Base-by-base conservation (phyloP, 2,797 vertebrate species). In the Danio aesculapii region DNA sequence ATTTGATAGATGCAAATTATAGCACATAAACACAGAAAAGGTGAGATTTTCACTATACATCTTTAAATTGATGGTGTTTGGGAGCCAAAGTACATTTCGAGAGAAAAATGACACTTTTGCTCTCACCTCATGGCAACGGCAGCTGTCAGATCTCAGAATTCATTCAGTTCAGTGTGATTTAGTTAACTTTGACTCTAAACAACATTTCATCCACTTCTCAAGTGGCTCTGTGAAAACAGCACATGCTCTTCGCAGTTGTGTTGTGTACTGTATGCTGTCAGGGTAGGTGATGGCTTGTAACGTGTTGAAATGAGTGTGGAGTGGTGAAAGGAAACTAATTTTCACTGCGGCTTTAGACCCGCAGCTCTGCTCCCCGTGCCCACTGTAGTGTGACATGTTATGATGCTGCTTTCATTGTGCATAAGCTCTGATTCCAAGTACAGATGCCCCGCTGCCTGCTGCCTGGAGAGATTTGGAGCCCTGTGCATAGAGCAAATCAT, bases 301-400 rank as follows among this genome's bases (percentile, higher is more conserved):
- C 17, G 8, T 62, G n/a, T 70, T 52, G 57, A 62, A 71, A 53
- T 70, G 66, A 70, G 67, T 19, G 50, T 21, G 66, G 55, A 59
- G 76, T 55, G 62, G n/a, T 61, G 66, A 19, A 50, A 49, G 57
- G 58, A 71, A 79, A 79, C 67, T 12, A 16, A 79, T 71, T 79
- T 71, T 79, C 67, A 71, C 77, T 52, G 46, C 2, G n/a, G 67
- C n/a, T 79, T 16, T 50, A 44, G 46, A 62, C 9, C 12, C 47
- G 43, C 67, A 49, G 17, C 43, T 69, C 43, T 77, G 43, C 43
- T 77, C 21, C 58, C 21, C 6, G 53, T 1, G 8, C 30, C 44
- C 46, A 59, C 19, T 50, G 64, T 69, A 16, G 55, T 50, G 66
- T 70, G 53, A 30, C 52, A 6, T 17, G 46, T 52, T 79, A 50